phyloP scores from a whole-genome alignment of 2,888 invertebrate genomes.

The Phasia obesa region DNA sequence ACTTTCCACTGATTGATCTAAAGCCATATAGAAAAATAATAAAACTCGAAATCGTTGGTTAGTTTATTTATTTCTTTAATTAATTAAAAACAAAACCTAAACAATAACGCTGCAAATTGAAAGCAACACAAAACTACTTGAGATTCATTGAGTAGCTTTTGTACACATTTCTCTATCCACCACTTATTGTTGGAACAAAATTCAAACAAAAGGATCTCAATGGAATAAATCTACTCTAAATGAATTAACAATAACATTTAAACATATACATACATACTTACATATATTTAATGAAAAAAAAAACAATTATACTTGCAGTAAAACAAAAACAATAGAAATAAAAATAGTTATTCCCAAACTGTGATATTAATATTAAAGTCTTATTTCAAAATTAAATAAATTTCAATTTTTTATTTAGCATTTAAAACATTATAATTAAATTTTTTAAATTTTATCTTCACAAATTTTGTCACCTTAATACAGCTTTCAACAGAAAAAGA shows the following conservation, averaged over 20 bases:
- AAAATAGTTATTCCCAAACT: background rate
- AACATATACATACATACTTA: background rate
- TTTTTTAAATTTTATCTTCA: background rate
- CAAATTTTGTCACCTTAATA: background rate
- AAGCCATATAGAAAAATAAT: too few species aligned
- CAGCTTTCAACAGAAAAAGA: background rate
- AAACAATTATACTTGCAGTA: background rate
- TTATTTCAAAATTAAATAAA: too few species aligned
- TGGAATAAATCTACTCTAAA: background rate
- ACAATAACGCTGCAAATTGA: slow-evolving; percentile 11
- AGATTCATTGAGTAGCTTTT: slow-evolving; percentile 35
- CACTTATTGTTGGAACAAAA: background rate
- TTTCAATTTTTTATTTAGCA: too few species aligned
- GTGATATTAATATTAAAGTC: too few species aligned
- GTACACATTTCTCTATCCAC: background rate
- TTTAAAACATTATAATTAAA: too few species aligned
- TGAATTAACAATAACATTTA: slow-evolving; percentile 1
- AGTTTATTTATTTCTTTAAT: background rate
- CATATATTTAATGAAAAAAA: background rate
- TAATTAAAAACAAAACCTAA: slow-evolving; percentile 42
- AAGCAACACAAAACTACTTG: slow-evolving; percentile 36
- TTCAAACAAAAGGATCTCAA: background rate
- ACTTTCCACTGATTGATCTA: too few species aligned
- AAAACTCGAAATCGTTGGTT: background rate
- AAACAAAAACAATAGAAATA: background rate